Evolutionary conservation across 1,140 invertebrate genomes (phyloP).

Genomic region (Metaphire vulgaris): DNA sequence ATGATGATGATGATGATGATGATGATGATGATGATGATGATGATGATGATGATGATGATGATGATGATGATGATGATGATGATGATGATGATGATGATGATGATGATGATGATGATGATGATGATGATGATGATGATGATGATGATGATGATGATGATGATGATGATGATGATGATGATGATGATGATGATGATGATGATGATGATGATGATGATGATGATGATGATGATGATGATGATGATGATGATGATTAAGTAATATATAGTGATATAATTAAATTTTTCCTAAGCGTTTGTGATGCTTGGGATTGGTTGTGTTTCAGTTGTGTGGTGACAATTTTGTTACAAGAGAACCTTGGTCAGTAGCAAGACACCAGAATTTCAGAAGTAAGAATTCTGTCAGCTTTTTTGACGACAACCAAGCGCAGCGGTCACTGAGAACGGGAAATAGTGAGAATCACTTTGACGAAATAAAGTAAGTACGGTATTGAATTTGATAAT

Average conservation of each 20-base stretch:
- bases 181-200: neutral
- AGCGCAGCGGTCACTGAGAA: too few relatives aligned
- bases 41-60: neutral
- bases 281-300: too few relatives aligned
- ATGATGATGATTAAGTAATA: neutral
- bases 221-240: conserved; percentile 7
- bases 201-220: neutral
- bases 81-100: conserved; percentile 5
- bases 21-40: neutral
- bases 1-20: neutral
- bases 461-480: too few relatives aligned
- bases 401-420: too few relatives aligned
- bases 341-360: too few relatives aligned
- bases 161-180: conserved; percentile 1
- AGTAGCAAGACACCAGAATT: too few relatives aligned
- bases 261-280: neutral
- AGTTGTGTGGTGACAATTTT: too few relatives aligned
- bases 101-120: conserved; percentile 3
- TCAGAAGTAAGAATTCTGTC: too few relatives aligned
- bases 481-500: too few relatives aligned
- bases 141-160: neutral
- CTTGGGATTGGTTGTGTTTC: too few relatives aligned
- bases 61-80: conserved; percentile 3
- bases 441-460: too few relatives aligned
- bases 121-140: neutral